Percentiles rank a stretch among this genome's conserved stretches.
These are phyloP conservation scores for Poecile montanus DNA, from an alignment of 2,797 vertebrate genomes.

Conservation along the genomic window DNA sequence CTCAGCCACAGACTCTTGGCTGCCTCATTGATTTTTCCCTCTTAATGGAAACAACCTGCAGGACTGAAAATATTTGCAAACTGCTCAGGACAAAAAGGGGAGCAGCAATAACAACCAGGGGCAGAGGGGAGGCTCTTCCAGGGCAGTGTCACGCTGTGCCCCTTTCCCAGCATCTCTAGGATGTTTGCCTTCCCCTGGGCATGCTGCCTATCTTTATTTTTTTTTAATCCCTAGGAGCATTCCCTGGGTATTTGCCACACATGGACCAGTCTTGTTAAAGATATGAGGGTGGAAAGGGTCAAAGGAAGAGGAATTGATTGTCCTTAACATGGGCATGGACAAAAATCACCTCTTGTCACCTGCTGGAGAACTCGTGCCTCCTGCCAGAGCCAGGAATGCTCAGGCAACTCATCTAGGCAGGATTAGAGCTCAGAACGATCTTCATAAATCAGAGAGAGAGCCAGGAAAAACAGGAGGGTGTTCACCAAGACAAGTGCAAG, in stretches of 20 bases:
- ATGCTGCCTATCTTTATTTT: neutral
- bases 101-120: constrained; percentile 24
- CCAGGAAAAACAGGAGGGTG: constrained; percentile 35
- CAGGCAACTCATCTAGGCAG: neutral
- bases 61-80: constrained; percentile 68
- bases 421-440: neutral
- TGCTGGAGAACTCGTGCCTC: neutral
- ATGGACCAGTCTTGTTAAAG: neutral
- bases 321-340: neutral
- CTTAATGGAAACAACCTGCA: constrained; percentile 68
- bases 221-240: neutral
- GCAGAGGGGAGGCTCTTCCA: neutral
- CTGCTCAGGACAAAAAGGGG: constrained; percentile 56
- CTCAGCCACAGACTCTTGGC: constrained; percentile 51
- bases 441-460: neutral
- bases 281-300: neutral
- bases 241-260: neutral
- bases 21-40: constrained; percentile 62
- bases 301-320: neutral
- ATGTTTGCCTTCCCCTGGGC: neutral
- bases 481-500: constrained; percentile 17
- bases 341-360: neutral
- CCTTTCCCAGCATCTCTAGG: neutral
- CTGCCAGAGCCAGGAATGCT: neutral
- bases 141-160: neutral